Evolutionary conservation across 2,797 vertebrate genomes (phyloP).

Genomic region (Sebastiscus albofasciatus): DNA sequence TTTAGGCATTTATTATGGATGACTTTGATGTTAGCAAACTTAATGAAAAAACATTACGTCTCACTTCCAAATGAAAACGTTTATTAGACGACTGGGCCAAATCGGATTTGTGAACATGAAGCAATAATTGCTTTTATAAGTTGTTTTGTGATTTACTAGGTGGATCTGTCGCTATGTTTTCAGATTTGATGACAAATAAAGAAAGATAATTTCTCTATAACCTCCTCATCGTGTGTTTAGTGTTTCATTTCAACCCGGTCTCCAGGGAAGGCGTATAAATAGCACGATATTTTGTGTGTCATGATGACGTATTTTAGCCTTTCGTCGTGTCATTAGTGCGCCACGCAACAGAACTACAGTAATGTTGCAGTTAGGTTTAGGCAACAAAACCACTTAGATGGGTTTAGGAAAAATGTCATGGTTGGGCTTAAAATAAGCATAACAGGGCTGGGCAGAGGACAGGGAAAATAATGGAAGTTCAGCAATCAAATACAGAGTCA

Average conservation of each 20-base stretch:
- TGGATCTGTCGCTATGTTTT: neutral
- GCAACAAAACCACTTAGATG: neutral
- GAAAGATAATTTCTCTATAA: too few species aligned
- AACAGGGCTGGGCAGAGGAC: too few species aligned
- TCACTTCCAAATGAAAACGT: neutral
- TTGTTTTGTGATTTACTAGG: neutral
- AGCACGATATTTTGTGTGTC: neutral
- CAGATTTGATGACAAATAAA: neutral
- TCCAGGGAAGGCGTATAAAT: neutral
- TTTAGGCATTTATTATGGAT: neutral
- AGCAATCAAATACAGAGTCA: too few species aligned
- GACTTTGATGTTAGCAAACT: neutral
- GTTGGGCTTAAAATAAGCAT: neutral
- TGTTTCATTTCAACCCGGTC: neutral
- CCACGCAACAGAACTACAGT: neutral
- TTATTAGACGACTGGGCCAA: neutral
- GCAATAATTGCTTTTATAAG: neutral
- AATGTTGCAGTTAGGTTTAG: neutral
- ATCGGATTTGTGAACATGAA: neutral
- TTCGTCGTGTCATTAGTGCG: too few species aligned
- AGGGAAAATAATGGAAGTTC: too few species aligned
- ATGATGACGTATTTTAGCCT: too few species aligned
- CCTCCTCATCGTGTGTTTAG: neutral
- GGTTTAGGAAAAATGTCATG: neutral
- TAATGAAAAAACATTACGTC: neutral